Evolutionary conservation across 2,888 invertebrate genomes (phyloP).

Genomic region (Drosophila acutilabella): DNA sequence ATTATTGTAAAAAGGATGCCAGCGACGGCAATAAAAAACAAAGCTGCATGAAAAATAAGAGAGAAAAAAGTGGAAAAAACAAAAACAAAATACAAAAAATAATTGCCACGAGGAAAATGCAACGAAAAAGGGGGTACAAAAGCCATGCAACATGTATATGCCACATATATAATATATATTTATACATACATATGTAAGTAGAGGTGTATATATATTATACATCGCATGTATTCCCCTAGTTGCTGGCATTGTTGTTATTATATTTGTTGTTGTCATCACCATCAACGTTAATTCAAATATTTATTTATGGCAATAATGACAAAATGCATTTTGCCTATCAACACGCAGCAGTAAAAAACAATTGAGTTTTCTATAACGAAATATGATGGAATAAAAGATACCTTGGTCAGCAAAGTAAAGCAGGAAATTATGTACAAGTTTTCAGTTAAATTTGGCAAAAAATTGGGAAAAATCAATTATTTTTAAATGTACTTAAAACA

Average conservation of each 20-base stretch:
- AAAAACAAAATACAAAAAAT: constrained; percentile 42
- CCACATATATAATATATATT: constrained; percentile 21
- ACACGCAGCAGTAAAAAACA: constrained; percentile 44
- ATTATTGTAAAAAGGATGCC: constrained; percentile 66
- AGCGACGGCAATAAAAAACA: constrained; percentile 30
- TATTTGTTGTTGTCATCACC: constrained; percentile 48
- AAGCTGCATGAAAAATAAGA: constrained; percentile 22
- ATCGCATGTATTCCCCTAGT: constrained; percentile 41
- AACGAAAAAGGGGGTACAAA: constrained; percentile 19
- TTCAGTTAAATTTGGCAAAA: too few relatives aligned
- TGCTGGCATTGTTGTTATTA: constrained; percentile 37
- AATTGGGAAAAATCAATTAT: too few relatives aligned
- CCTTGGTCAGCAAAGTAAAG: neutral
- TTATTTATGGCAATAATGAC: constrained; percentile 74
- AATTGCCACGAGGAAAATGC: constrained; percentile 49
- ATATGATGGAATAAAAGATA: constrained; percentile 2
- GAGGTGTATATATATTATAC: constrained; percentile 3
- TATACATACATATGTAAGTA: constrained; percentile 9
- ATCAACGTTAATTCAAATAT: constrained; percentile 76
- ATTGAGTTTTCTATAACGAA: neutral
- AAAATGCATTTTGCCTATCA: constrained; percentile 74
- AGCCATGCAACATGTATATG: constrained; percentile 54
- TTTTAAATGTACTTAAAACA: too few relatives aligned
- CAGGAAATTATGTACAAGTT: too few relatives aligned
- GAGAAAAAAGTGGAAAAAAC: constrained; percentile 27